phyloP scores from a whole-genome alignment of 2,797 vertebrate species.

The Rhinoraja longicauda region DNA sequence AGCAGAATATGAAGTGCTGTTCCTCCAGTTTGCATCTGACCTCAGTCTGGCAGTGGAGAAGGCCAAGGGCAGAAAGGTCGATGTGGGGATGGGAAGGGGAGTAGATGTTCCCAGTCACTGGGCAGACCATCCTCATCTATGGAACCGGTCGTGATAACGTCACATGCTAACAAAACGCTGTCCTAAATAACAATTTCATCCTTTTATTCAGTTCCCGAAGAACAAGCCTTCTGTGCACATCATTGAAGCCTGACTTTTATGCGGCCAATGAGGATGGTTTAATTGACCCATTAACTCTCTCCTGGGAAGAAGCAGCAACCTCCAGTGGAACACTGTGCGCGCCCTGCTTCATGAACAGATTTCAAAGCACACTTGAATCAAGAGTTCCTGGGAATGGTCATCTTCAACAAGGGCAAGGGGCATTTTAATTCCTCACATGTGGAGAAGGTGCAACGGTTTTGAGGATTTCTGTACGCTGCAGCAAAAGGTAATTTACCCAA shows the following conservation, averaged over 20 bases:
- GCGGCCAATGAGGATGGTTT: not conserved
- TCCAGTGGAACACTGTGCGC: not conserved
- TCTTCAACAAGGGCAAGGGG: not conserved
- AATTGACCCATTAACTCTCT: not conserved
- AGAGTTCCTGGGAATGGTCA: not conserved
- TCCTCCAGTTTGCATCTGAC: too few relatives aligned
- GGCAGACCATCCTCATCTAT: not conserved
- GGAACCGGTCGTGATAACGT: not conserved
- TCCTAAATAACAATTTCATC: constrained; percentile 26
- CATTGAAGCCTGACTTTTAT: constrained; percentile 71
- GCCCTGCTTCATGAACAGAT: constrained; percentile 11
- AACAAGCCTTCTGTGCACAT: constrained; percentile 78
- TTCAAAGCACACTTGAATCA: constrained; percentile 30
- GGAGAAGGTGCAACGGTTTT: not conserved
- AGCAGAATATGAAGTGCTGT: too few relatives aligned
- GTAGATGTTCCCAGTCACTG: too few relatives aligned
- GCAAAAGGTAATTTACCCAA: not conserved
- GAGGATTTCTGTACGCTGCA: not conserved
- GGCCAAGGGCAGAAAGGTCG: too few relatives aligned
- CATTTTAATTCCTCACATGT: not conserved
- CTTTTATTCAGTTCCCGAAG: constrained; percentile 63
- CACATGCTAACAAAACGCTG: not conserved
- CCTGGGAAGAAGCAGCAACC: not conserved
- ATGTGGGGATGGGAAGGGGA: too few relatives aligned
- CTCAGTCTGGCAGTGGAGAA: too few relatives aligned